phyloP scores from a whole-genome alignment of 2,113 vertebrate genomes.

The Clupea harengus region DNA sequence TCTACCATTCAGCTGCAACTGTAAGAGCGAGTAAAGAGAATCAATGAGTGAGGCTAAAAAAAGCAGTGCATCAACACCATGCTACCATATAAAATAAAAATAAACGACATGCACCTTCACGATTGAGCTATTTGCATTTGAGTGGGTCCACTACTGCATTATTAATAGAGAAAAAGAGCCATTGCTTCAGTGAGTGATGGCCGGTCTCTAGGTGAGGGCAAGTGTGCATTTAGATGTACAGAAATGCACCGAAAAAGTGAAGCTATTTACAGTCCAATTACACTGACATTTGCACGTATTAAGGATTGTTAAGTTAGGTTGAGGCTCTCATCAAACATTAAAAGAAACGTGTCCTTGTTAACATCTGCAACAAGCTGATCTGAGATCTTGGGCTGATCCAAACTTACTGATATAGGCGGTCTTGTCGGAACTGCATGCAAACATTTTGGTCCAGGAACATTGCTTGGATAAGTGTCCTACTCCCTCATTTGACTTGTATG shows the following conservation, averaged over 20 bases:
- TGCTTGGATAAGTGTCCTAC: too few relatives aligned
- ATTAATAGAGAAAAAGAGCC: background rate
- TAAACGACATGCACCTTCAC: background rate
- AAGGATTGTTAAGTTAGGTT: background rate
- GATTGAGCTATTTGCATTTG: background rate
- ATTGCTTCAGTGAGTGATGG: background rate
- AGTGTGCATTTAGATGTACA: constrained; percentile 7
- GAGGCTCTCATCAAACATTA: too few relatives aligned
- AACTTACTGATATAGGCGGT: too few relatives aligned
- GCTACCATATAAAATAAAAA: background rate
- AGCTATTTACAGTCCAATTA: constrained; percentile 15
- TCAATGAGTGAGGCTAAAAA: background rate
- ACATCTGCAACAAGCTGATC: too few relatives aligned
- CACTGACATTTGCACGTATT: constrained; percentile 13
- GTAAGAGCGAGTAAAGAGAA: background rate
- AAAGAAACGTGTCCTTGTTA: too few relatives aligned
- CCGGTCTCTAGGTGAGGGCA: background rate
- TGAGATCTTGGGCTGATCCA: too few relatives aligned
- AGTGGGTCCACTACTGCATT: background rate
- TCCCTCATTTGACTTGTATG: too few relatives aligned
- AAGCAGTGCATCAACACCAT: background rate
- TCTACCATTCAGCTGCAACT: background rate
- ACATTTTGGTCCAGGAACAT: too few relatives aligned
- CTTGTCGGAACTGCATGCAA: too few relatives aligned
- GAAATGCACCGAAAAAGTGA: constrained; percentile 1